Conservation (phyloP, 2,113 vertebrate species). For the Rhinichthys klamathensis region DNA sequence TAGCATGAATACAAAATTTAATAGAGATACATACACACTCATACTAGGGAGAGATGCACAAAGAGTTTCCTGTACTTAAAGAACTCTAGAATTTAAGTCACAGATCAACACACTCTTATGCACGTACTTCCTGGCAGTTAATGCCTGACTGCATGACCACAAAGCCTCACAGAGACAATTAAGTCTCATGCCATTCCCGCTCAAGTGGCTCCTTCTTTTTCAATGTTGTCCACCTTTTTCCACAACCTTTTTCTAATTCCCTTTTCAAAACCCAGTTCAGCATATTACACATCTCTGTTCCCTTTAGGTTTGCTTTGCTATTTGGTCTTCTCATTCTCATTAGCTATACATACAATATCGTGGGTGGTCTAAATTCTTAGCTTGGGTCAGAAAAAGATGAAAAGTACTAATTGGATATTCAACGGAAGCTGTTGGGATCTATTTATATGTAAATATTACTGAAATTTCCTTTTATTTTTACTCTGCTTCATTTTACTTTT, state of each 20-base stretch:
- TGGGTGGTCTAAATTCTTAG: constrained; percentile 20
- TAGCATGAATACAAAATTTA: neutral
- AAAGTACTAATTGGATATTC: constrained; percentile 23
- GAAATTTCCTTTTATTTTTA: neutral
- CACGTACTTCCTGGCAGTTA: constrained; percentile 56
- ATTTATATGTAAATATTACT: neutral
- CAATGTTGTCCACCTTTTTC: constrained; percentile 37
- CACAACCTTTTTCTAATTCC: constrained; percentile 9
- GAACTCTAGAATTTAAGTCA: constrained; percentile 16
- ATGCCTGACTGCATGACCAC: constrained; percentile 69
- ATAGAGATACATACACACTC: neutral
- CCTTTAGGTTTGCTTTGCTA: constrained; percentile 9
- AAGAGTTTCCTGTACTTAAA: constrained; percentile 12
- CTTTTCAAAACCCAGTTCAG: constrained; percentile 6
- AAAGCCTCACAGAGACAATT: constrained; percentile 71
- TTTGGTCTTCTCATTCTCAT: neutral
- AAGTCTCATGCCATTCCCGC: constrained; percentile 63
- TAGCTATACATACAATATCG: neutral
- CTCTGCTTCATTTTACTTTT: neutral
- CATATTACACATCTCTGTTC: neutral
- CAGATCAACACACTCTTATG: constrained; percentile 50
- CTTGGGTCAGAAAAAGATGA: neutral
- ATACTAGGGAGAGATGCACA: neutral
- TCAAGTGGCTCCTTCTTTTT: constrained; percentile 54
- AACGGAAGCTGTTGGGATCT: neutral